phyloP scores from a whole-genome alignment of 1,140 invertebrate genomes.

The Stegodyphus mimosarum region DNA sequence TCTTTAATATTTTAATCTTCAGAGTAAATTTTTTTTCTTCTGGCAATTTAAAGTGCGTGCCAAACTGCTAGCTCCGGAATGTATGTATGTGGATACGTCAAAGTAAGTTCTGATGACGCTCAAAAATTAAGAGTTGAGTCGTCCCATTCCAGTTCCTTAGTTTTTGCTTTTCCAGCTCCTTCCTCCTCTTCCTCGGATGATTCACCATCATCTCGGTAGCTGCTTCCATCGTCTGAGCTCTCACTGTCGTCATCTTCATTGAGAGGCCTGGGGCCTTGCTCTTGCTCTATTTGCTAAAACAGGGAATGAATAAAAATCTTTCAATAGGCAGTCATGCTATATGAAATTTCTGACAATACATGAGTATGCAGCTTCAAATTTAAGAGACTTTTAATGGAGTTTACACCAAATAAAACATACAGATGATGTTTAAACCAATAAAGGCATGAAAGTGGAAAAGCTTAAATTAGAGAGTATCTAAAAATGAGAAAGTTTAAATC shows the following conservation, averaged over 20 bases:
- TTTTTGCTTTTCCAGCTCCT: slow-evolving; percentile 65
- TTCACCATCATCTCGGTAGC: slow-evolving; percentile 70
- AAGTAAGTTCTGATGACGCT: slow-evolving; percentile 50
- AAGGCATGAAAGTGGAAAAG: too few species aligned
- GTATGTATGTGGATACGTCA: slow-evolving; percentile 58
- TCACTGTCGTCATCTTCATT: slow-evolving; percentile 73
- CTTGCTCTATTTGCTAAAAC: slow-evolving; percentile 68
- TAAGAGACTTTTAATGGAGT: too few species aligned
- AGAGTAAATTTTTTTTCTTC: slow-evolving; percentile 31
- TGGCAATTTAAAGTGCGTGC: slow-evolving; percentile 28
- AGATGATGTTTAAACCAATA: too few species aligned
- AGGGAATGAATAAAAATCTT: too few species aligned
- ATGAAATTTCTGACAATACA: too few species aligned
- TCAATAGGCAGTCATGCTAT: too few species aligned
- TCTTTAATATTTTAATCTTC: slow-evolving; percentile 23
- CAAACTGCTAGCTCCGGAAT: slow-evolving; percentile 57
- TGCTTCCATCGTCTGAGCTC: slow-evolving; percentile 72
- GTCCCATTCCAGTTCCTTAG: slow-evolving; percentile 75
- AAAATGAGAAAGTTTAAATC: too few species aligned
- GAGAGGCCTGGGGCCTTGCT: slow-evolving; percentile 66
- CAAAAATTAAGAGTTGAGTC: slow-evolving; percentile 74
- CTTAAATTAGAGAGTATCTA: too few species aligned
- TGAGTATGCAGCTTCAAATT: too few species aligned
- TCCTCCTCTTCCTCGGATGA: slow-evolving; percentile 72
- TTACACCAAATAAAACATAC: too few species aligned